Percentiles rank a stretch among this genome's conserved stretches.
Conservation (phyloP, 2,888 invertebrate genomes). For the Microplitis deprimator region DNA sequence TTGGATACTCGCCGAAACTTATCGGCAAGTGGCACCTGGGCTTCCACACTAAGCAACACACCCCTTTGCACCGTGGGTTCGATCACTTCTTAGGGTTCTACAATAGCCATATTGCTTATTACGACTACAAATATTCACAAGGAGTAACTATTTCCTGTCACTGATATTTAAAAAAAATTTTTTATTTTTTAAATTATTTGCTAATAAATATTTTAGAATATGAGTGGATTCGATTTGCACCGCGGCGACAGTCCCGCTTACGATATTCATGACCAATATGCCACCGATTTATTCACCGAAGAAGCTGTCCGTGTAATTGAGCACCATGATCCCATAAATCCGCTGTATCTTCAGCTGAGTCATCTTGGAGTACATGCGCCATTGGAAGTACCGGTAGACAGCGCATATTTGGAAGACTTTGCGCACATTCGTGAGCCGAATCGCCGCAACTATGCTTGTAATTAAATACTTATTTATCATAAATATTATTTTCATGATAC, state of each 20-base stretch:
- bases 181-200: not conserved
- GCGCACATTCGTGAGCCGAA: constrained; percentile 81
- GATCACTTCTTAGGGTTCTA: constrained; percentile 89
- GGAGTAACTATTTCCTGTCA: constrained; percentile 55
- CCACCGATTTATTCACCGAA: constrained; percentile 81
- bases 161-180: not conserved
- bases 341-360: constrained; percentile 85
- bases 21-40: constrained; percentile 78
- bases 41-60: constrained; percentile 74
- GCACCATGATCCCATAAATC: constrained; percentile 75
- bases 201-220: constrained; percentile 59
- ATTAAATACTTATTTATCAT: constrained; percentile 20
- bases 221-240: constrained; percentile 73
- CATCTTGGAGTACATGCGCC: constrained; percentile 89
- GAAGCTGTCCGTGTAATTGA: constrained; percentile 79
- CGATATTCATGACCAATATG: constrained; percentile 74
- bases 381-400: constrained; percentile 78
- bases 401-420: constrained; percentile 74
- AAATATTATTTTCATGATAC: not conserved
- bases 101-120: constrained; percentile 88
- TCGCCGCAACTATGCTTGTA: constrained; percentile 84
- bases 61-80: constrained; percentile 84
- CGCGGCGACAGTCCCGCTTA: constrained; percentile 71
- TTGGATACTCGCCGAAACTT: constrained; percentile 74
- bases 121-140: constrained; percentile 76